Evolutionary conservation across 2,113 vertebrate species (phyloP).

Genomic region (Microtus oregoni): DNA sequence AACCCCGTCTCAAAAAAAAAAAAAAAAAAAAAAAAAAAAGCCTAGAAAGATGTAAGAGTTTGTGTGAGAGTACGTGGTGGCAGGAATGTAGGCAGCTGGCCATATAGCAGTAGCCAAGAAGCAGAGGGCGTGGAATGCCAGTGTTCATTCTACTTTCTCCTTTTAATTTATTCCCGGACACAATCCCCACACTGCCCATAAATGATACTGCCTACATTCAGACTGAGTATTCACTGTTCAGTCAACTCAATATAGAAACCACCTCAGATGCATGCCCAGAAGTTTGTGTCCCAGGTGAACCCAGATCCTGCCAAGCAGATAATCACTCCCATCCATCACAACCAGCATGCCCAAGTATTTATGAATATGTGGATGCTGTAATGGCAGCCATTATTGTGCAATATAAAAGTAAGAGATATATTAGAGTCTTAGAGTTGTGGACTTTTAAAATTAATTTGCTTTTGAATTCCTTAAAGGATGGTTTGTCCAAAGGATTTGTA

Average conservation of each 20-base stretch:
- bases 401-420: neutral
- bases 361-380: neutral
- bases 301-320: neutral
- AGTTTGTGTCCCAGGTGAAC: neutral
- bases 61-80: too few species aligned
- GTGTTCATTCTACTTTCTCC: too few species aligned
- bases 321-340: neutral
- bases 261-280: neutral
- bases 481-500: neutral
- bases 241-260: neutral
- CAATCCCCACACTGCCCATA: too few species aligned
- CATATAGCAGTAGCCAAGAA: too few species aligned
- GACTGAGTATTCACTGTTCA: neutral
- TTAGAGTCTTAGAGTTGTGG: neutral
- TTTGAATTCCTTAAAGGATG: constrained; percentile 13
- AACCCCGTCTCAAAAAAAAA: too few species aligned
- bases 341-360: neutral
- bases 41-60: too few species aligned
- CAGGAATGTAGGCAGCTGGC: too few species aligned
- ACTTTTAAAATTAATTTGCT: neutral
- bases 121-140: too few species aligned
- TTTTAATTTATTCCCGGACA: too few species aligned
- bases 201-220: neutral
- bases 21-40: too few species aligned
- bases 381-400: neutral